Percentiles rank a stretch among this genome's conserved stretches.
Evolutionary conservation across 1,140 invertebrate species (phyloP).

Genomic region (Drosophila ambigua): DNA sequence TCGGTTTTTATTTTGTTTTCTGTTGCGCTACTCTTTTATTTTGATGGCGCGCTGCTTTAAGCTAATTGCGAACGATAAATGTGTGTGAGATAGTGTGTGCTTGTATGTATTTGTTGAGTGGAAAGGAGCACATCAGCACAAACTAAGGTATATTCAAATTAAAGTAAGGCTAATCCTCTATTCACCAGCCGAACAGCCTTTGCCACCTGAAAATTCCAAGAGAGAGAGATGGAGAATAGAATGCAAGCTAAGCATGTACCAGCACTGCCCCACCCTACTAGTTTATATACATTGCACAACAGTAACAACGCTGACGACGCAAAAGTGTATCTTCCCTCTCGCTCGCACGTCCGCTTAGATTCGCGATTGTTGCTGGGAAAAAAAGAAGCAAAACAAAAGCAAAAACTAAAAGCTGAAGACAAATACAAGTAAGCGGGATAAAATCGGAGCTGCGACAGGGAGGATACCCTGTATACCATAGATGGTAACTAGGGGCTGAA

Average conservation of each 20-base stretch:
- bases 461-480: no score
- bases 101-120: no score
- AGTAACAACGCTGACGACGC: slow-evolving; percentile 32
- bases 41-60: slow-evolving; percentile 60
- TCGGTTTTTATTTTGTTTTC: slow-evolving; percentile 58
- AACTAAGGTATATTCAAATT: neutral
- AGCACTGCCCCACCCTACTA: no score
- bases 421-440: slow-evolving; percentile 5
- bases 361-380: slow-evolving; percentile 32
- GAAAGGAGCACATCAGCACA: slow-evolving; percentile 8
- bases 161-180: no score
- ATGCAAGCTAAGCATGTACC: no score
- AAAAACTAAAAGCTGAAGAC: slow-evolving; percentile 25
- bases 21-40: slow-evolving; percentile 52
- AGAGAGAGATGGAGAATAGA: no score
- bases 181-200: no score
- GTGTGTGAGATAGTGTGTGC: neutral
- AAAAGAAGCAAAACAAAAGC: slow-evolving; percentile 23
- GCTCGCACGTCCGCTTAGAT: slow-evolving; percentile 38
- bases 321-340: slow-evolving; percentile 7
- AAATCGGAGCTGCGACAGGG: no score
- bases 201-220: no score
- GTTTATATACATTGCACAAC: slow-evolving; percentile 1
- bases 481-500: no score
- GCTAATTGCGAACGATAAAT: slow-evolving; percentile 68